Evolutionary conservation across 2,113 vertebrate genomes (phyloP).

Genomic region (Micronycteris hirsuta): DNA sequence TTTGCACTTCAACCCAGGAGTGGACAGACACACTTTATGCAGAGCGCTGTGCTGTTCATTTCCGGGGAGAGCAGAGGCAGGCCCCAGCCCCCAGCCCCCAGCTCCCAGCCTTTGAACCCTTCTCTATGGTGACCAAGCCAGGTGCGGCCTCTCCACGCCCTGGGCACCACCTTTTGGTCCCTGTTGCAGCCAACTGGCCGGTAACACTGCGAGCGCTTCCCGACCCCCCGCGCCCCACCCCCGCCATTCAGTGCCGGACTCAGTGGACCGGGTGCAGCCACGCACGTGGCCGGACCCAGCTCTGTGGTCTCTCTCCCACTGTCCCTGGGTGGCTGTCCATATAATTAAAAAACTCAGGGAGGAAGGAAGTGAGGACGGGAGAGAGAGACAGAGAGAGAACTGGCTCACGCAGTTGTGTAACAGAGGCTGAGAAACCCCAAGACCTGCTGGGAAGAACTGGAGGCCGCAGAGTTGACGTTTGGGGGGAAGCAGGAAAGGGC

Average conservation of each 20-base stretch:
- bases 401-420: rapidly evolving
- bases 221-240: rapidly evolving
- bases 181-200: rapidly evolving
- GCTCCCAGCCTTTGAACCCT: not conserved
- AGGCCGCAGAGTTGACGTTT: not conserved
- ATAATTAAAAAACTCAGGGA: not conserved
- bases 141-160: rapidly evolving
- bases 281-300: not conserved
- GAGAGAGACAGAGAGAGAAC: too few species aligned
- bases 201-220: not conserved
- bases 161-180: not conserved
- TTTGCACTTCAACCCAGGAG: too few species aligned
- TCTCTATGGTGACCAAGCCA: not conserved
- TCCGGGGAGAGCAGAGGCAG: not conserved
- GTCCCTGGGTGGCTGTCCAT: not conserved
- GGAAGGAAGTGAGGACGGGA: rapidly evolving
- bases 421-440: not conserved
- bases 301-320: not conserved
- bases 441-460: too few species aligned
- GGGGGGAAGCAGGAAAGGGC: not conserved
- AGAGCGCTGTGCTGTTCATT: rapidly evolving
- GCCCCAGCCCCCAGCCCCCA: too few species aligned
- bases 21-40: rapidly evolving
- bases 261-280: not conserved
- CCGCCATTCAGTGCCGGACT: rapidly evolving